These are phyloP conservation scores for Dolichoris vasculosae DNA, from an alignment of 1,140 invertebrate species.

Conservation along the genomic window DNA sequence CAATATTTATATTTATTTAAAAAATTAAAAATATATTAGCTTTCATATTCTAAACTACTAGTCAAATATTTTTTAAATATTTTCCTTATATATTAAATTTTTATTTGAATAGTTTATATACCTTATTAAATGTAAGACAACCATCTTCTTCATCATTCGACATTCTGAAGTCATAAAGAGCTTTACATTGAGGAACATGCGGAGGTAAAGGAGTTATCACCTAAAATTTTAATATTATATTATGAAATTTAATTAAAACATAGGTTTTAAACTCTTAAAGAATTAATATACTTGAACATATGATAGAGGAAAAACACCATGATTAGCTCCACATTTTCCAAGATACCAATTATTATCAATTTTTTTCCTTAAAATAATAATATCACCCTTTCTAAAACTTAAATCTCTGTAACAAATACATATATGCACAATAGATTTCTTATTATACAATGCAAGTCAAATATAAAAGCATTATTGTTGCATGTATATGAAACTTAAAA, in stretches of 20 bases:
- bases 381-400: slow-evolving; percentile 92
- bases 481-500: neutral
- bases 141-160: slow-evolving; percentile 93
- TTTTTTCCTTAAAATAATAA: slow-evolving; percentile 86
- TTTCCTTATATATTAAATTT: neutral
- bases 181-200: slow-evolving; percentile 90
- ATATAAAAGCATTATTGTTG: neutral
- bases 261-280: slow-evolving; percentile 37
- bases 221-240: slow-evolving; percentile 71
- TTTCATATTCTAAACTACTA: neutral
- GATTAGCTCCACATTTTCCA: slow-evolving; percentile 86
- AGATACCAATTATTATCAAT: slow-evolving; percentile 94
- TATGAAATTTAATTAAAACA: slow-evolving; percentile 15
- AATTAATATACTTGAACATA: slow-evolving; percentile 85
- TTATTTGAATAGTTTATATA: slow-evolving; percentile 63
- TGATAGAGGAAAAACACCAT: slow-evolving; percentile 90
- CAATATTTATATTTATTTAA: too few relatives aligned
- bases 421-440: slow-evolving; percentile 22
- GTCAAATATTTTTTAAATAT: neutral
- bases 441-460: neutral
- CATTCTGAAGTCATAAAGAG: slow-evolving; percentile 94
- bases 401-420: slow-evolving; percentile 82
- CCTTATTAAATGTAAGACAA: slow-evolving; percentile 93
- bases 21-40: neutral
- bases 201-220: slow-evolving; percentile 86